A percentile compares a stretch with the other conserved stretches of the same genome.
These are phyloP conservation scores for Tachyglossus aculeatus DNA, from an alignment of 2,797 vertebrate genomes.

Conservation along the genomic window DNA sequence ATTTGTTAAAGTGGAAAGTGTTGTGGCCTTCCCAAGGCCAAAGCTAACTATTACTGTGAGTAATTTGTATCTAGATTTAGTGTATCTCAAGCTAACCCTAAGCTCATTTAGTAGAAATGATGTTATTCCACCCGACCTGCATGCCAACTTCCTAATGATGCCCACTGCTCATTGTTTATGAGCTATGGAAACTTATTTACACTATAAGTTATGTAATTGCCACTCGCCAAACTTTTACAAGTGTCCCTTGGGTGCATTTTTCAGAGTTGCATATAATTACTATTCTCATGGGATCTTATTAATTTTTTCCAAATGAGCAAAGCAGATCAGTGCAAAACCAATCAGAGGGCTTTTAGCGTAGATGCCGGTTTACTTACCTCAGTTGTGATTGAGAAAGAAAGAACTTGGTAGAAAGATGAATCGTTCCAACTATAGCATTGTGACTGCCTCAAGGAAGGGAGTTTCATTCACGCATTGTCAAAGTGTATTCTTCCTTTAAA, in stretches of 20 bases:
- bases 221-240: not conserved
- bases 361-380: constrained; percentile 1
- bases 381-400: no score
- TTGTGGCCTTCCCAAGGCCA: not conserved
- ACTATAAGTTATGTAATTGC: not conserved
- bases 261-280: not conserved
- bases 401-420: not conserved
- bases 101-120: not conserved
- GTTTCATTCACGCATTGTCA: not conserved
- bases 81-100: not conserved
- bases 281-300: not conserved
- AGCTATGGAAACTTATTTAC: constrained; percentile 12
- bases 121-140: constrained; percentile 18
- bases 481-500: not conserved
- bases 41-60: not conserved
- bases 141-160: constrained; percentile 13
- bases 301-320: constrained; percentile 19
- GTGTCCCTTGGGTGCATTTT: not conserved
- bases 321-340: not conserved
- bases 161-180: not conserved
- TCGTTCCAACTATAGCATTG: not conserved
- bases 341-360: not conserved
- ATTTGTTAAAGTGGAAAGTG: no score
- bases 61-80: not conserved
- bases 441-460: not conserved